Percentiles rank a stretch among this genome's conserved stretches.
Conservation (phyloP, 2,888 invertebrate species). For the Mechanitis mazaeus region DNA sequence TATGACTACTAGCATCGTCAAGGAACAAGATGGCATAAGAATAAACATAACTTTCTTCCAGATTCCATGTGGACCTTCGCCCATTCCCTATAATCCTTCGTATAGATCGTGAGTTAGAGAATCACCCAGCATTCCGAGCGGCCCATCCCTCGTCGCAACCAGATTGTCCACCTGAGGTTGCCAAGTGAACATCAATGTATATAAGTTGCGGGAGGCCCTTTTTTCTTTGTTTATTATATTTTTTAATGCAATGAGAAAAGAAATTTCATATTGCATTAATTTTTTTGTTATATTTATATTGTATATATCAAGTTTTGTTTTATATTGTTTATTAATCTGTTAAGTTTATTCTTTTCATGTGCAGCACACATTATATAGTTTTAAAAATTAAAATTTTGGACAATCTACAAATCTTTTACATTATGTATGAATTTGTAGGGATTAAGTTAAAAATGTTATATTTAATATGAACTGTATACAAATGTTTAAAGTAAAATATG, state of each 20-base stretch:
- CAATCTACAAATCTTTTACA: constrained; percentile 21
- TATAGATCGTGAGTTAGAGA: constrained; percentile 89
- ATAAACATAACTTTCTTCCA: constrained; percentile 45
- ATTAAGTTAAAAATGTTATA: constrained; percentile 5
- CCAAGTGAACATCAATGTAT: constrained; percentile 72
- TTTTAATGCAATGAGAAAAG: no score
- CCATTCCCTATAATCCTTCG: constrained; percentile 92
- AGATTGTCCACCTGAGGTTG: constrained; percentile 93
- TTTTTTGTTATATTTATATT: background rate
- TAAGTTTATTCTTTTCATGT: constrained; percentile 15
- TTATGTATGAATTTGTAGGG: constrained; percentile 14
- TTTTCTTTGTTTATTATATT: no score
- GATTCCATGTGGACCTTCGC: constrained; percentile 94
- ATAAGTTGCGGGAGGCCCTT: background rate
- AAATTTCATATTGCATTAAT: no score
- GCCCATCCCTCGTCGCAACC: constrained; percentile 95
- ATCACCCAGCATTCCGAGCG: constrained; percentile 92
- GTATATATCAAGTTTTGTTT: constrained; percentile 3
- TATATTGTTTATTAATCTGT: constrained; percentile 13
- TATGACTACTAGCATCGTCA: no score
- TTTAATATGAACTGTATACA: no score
- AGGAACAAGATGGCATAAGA: background rate
- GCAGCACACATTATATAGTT: constrained; percentile 13
- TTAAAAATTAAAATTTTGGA: constrained; percentile 9
- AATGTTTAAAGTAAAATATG: no score